phyloP scores from a whole-genome alignment of 2,113 vertebrate species.

The Bufo bufo region DNA sequence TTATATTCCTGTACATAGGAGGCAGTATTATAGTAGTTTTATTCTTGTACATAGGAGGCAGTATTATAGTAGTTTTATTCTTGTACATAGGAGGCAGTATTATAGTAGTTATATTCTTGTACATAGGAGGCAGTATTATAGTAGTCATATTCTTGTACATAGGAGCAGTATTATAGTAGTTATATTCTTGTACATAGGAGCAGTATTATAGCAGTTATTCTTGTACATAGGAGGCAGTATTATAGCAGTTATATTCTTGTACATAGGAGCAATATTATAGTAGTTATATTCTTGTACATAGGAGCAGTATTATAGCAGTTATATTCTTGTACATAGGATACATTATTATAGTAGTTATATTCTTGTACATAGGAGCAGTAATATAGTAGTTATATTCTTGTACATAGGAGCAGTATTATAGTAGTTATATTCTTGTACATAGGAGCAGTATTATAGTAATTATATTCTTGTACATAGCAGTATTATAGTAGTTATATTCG shows the following conservation, averaged over 20 bases:
- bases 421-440: too few relatives aligned
- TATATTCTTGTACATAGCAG: not conserved
- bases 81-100: not conserved
- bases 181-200: not conserved
- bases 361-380: not conserved
- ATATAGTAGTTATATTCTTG: constrained; percentile 1
- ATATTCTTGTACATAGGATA: too few relatives aligned
- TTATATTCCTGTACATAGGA: not conserved
- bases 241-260: not conserved
- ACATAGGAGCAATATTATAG: not conserved
- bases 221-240: too few relatives aligned
- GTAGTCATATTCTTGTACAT: not conserved
- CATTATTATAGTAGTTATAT: not conserved
- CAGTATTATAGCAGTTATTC: too few relatives aligned
- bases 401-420: not conserved
- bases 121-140: constrained; percentile 4
- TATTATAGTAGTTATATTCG: not conserved
- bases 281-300: not conserved
- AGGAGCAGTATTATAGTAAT: too few relatives aligned
- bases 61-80: constrained; percentile 16
- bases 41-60: not conserved
- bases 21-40: constrained; percentile 1
- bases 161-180: not conserved
- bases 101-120: not conserved
- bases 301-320: not conserved